These are phyloP conservation scores for Clarias pachynema DNA, from an alignment of 2,797 vertebrate species.

Conservation along the genomic window DNA sequence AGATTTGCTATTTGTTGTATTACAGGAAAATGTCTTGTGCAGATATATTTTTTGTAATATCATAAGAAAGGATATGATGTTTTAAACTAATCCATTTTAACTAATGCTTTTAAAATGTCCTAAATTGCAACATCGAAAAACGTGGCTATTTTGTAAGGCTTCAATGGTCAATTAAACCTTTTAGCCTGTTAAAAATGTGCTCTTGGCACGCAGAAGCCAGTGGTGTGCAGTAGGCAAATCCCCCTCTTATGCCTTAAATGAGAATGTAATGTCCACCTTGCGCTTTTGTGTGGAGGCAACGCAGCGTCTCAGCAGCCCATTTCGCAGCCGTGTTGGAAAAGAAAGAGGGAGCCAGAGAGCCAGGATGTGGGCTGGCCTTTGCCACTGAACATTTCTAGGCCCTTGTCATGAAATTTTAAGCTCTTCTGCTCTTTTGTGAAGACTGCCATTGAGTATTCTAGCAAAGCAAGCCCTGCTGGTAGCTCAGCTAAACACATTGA, in stretches of 20 bases:
- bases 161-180: slow-evolving; percentile 1
- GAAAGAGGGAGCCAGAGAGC: slow-evolving; percentile 39
- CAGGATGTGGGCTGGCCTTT: slow-evolving; percentile 54
- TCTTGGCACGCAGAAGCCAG: slow-evolving; percentile 30
- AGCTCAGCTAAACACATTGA: slow-evolving; percentile 66
- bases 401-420: slow-evolving; percentile 70
- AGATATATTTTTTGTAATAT: not conserved
- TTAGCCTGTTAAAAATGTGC: slow-evolving; percentile 40
- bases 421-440: slow-evolving; percentile 68
- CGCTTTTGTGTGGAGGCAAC: slow-evolving; percentile 74
- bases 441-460: slow-evolving; percentile 62
- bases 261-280: slow-evolving; percentile 70
- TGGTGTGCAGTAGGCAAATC: slow-evolving; percentile 50
- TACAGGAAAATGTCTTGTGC: not conserved
- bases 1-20: not conserved
- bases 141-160: not conserved
- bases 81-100: not conserved
- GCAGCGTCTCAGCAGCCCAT: slow-evolving; percentile 68
- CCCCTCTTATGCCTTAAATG: slow-evolving; percentile 68
- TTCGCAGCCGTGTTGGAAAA: slow-evolving; percentile 61
- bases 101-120: not conserved
- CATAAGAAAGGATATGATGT: not conserved
- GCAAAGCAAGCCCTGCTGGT: slow-evolving; percentile 61
- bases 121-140: not conserved
- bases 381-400: slow-evolving; percentile 60